Evolutionary conservation across 1,140 invertebrate genomes (phyloP).

Genomic region (Lordiphosa clarofinis): DNA sequence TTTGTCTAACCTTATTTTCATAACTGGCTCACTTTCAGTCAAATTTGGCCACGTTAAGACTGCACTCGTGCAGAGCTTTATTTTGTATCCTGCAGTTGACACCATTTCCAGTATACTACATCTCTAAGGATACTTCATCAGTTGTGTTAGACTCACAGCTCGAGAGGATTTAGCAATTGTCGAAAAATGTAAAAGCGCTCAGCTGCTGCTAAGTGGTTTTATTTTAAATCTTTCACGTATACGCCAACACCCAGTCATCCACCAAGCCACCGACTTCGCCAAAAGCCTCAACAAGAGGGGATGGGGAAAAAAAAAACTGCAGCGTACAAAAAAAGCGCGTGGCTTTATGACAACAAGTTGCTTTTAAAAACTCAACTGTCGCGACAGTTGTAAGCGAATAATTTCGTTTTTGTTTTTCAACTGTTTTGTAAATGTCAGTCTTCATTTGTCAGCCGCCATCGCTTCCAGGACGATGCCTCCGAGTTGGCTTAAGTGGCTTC

Average conservation of each 20-base stretch:
- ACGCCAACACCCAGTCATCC: constrained; percentile 3
- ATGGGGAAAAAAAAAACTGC: constrained; percentile 4
- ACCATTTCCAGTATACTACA: constrained; percentile 10
- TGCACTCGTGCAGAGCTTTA: neutral
- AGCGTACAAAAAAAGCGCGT: constrained; percentile 21
- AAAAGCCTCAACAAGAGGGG: neutral
- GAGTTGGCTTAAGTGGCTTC: constrained; percentile 71
- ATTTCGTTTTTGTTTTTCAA: constrained; percentile 60
- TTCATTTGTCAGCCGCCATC: constrained; percentile 73
- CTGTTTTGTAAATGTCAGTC: constrained; percentile 79
- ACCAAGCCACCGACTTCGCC: neutral
- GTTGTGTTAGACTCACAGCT: constrained; percentile 13
- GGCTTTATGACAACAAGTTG: constrained; percentile 71
- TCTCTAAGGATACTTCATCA: constrained; percentile 58
- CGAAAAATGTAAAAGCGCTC: constrained; percentile 43
- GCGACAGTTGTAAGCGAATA: constrained; percentile 61
- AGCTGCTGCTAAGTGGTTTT: constrained; percentile 73
- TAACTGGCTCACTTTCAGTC: no score
- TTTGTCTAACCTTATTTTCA: no score
- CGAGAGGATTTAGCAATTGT: constrained; percentile 62
- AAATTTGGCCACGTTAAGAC: neutral
- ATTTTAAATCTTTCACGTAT: constrained; percentile 78
- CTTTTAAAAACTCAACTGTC: constrained; percentile 74
- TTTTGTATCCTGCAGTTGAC: constrained; percentile 18
- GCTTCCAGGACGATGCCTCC: constrained; percentile 2